Evolutionary conservation across 2,113 vertebrate genomes (phyloP), one percentile per base, ranked within the genome.

Genomic region (Propithecus coquereli): DNA sequence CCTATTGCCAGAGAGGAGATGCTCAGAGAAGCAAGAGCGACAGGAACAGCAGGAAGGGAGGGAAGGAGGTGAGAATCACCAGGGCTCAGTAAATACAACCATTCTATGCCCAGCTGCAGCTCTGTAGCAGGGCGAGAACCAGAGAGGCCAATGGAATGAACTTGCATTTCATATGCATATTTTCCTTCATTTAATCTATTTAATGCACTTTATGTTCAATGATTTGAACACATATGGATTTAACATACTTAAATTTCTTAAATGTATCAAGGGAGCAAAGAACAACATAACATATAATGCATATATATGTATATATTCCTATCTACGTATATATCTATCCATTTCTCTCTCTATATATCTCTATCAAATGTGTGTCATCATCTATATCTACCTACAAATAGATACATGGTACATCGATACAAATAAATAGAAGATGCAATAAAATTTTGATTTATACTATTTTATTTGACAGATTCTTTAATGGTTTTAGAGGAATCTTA

Each of bases 1-100:
- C 3, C 37, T 34, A 89, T 2, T 87, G 97, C 96, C 96, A 83
- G 93, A 76, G 97, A 87, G 77, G 84, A 45, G 96, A 96, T 73
- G 6, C 6, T 80, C 61, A 81, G 91, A 92, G 94, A 81, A 8
- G 45, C 76, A 61, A 47, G 45, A 76, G 87, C 32, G 37, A 59
- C 43, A 82, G 57, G 81, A n/a, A 76, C 43, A 30, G 43, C 3
- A 6, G 6, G 8, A 12, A 30, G 12, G 40, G 37, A 5, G 11
- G 43, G 32, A 34, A 61, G 43, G 37, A 90, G 90, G 96, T 88
- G n/a, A 97, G 47, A 45, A 7, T 47, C 27, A 12, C 25, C 2
- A 10, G 25, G 5, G 45, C 50, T 74, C 32, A 8, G n/a, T 0
- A 66, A 30, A 14, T 0, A 10, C 11, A 74, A 34, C 45, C 13